Percentiles rank a stretch among this genome's conserved stretches.
Evolutionary conservation across 2,113 vertebrate species (phyloP).

Genomic region (Spizaetus ornatus): DNA sequence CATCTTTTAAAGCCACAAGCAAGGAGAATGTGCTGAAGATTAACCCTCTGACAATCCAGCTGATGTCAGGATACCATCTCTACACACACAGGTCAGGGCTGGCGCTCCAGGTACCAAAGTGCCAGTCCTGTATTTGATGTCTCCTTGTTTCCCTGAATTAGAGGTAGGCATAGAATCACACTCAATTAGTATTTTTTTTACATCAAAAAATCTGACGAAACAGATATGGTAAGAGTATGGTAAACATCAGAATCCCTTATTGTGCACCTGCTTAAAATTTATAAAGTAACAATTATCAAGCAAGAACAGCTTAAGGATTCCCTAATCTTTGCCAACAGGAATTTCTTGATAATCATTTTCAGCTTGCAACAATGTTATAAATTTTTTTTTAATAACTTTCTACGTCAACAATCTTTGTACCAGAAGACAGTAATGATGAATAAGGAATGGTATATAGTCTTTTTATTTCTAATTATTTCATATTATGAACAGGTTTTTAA

Average conservation of each 20-base stretch:
- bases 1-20: background rate
- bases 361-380: background rate
- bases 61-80: background rate
- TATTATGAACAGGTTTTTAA: background rate
- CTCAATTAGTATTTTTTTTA: background rate
- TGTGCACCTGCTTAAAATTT: background rate
- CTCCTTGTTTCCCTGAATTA: background rate
- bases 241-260: background rate
- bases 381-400: background rate
- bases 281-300: background rate
- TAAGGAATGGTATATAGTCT: background rate
- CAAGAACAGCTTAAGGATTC: background rate
- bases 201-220: background rate
- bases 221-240: background rate
- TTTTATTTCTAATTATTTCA: background rate
- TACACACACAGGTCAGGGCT: accelerated
- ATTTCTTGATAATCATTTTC: background rate
- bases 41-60: background rate
- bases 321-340: background rate
- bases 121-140: background rate
- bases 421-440: background rate
- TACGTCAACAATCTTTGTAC: background rate
- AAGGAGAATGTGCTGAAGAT: background rate
- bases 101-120: background rate
- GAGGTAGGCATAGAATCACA: background rate